These are phyloP conservation scores for Heliconius sara DNA, from an alignment of 2,888 invertebrate genomes.

Conservation along the genomic window DNA sequence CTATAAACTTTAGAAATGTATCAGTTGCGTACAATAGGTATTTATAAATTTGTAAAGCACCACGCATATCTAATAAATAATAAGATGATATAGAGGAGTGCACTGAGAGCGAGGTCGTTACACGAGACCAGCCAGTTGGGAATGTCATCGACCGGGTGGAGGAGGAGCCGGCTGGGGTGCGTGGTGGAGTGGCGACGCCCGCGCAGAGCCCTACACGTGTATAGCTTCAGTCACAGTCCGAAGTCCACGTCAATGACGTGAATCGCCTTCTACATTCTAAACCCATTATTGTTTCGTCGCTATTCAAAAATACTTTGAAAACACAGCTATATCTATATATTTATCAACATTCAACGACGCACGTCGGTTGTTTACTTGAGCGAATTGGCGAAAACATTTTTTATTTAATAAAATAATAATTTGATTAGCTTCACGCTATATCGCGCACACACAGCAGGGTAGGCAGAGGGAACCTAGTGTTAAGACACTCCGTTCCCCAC, in stretches of 20 bases:
- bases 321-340: conserved; percentile 40
- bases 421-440: too few species aligned
- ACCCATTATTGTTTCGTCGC: conserved; percentile 29
- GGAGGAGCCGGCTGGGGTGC: conserved; percentile 39
- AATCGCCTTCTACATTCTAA: conserved; percentile 34
- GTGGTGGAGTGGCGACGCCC: conserved; percentile 29
- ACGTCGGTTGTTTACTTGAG: conserved; percentile 18
- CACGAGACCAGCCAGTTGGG: conserved; percentile 50
- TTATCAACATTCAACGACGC: conserved; percentile 44
- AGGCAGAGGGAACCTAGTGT: too few species aligned
- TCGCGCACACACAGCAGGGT: too few species aligned
- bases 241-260: conserved; percentile 42
- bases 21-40: not conserved
- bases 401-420: not conserved
- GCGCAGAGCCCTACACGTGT: conserved; percentile 38
- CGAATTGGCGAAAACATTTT: conserved; percentile 3
- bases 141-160: conserved; percentile 43
- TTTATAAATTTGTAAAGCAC: conserved; percentile 20
- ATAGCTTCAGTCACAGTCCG: conserved; percentile 20
- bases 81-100: conserved; percentile 63
- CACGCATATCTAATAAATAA: conserved; percentile 54
- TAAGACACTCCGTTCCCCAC: too few species aligned
- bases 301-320: conserved; percentile 42
- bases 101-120: conserved; percentile 67
- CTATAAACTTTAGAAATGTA: not conserved